These are phyloP conservation scores for Syncerus caffer DNA, from an alignment of 2,797 vertebrate species.

Conservation along the genomic window DNA sequence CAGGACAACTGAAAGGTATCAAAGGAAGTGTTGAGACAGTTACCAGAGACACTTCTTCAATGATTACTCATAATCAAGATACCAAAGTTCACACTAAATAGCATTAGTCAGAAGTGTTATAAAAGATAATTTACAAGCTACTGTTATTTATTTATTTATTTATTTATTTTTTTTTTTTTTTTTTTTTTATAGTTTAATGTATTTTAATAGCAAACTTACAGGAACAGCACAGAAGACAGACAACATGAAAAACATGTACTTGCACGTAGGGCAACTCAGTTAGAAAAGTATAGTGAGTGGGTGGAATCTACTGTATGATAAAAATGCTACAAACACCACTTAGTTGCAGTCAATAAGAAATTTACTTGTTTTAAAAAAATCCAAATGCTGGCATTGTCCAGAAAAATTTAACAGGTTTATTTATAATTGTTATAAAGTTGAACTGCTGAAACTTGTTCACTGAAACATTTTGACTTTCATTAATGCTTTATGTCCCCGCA, in stretches of 20 bases:
- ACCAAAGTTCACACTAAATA: neutral
- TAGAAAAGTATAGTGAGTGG: conserved; percentile 87
- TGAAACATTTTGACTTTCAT: conserved; percentile 80
- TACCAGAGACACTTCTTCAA: neutral
- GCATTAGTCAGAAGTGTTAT: neutral
- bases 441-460: conserved; percentile 83
- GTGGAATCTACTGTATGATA: conserved; percentile 86
- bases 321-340: conserved; percentile 88
- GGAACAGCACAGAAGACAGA: conserved; percentile 89
- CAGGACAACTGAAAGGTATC: conserved; percentile 90
- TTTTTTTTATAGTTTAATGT: conserved; percentile 84
- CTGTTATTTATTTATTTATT: neutral
- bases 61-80: neutral
- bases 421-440: conserved; percentile 86
- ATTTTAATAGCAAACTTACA: conserved; percentile 91
- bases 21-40: neutral
- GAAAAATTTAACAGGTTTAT: conserved; percentile 87
- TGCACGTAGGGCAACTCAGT: conserved; percentile 87
- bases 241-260: conserved; percentile 89
- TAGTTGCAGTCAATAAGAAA: conserved; percentile 88
- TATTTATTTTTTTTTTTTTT: conserved; percentile 27
- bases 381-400: conserved; percentile 88
- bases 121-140: neutral
- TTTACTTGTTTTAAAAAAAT: conserved; percentile 86
- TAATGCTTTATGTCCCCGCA: conserved; percentile 77